Evolutionary conservation across 2,888 invertebrate species (phyloP).

Genomic region (Mimumesa dahlbomi): DNA sequence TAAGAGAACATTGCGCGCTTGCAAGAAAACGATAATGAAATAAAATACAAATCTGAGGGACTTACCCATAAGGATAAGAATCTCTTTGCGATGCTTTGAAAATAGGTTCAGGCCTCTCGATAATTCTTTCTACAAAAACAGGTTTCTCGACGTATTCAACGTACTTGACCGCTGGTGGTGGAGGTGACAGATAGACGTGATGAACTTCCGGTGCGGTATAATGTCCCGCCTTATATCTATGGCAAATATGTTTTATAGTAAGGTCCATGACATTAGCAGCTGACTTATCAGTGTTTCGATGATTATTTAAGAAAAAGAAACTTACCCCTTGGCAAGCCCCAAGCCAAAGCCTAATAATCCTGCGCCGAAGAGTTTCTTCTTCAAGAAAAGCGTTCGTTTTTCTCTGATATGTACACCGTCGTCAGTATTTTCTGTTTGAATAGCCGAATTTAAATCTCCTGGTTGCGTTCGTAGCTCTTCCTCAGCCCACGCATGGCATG

Average conservation of each 20-base stretch:
- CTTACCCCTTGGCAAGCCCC: constrained; percentile 75
- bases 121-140: constrained; percentile 72
- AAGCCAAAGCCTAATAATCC: constrained; percentile 76
- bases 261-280: too few species aligned
- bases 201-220: constrained; percentile 73
- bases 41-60: background rate
- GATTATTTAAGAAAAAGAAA: background rate
- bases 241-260: background rate
- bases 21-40: background rate
- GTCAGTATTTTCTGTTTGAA: too few species aligned
- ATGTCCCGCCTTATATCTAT: constrained; percentile 74
- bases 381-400: constrained; percentile 75
- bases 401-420: too few species aligned
- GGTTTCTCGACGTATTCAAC: constrained; percentile 78
- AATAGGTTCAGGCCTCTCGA: constrained; percentile 70
- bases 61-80: constrained; percentile 34
- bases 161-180: constrained; percentile 71
- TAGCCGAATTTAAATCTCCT: background rate
- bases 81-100: constrained; percentile 22
- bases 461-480: constrained; percentile 38
- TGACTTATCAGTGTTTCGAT: background rate
- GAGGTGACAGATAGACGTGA: constrained; percentile 74
- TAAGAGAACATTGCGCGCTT: too few species aligned
- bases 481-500: constrained; percentile 51
- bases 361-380: constrained; percentile 76